phyloP scores from a whole-genome alignment of 2,888 invertebrate species.

The Pasiphila rectangulata region DNA sequence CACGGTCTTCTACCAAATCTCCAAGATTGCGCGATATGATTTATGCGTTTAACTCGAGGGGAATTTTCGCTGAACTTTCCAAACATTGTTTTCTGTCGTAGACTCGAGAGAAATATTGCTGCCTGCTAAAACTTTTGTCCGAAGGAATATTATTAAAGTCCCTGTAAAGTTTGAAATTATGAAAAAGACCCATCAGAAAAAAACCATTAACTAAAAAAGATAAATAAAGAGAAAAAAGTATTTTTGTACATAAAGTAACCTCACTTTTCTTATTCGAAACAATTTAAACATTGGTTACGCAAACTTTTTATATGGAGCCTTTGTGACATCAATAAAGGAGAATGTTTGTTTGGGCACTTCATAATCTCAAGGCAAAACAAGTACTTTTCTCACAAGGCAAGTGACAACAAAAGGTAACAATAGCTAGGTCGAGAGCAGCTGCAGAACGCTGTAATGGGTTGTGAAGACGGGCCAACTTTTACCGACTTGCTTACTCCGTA shows the following conservation, averaged over 20 bases:
- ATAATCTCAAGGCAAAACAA: too few relatives aligned
- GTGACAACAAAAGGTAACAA: conserved; percentile 65
- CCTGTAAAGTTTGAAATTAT: too few relatives aligned
- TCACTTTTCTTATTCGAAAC: too few relatives aligned
- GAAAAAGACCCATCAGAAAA: too few relatives aligned
- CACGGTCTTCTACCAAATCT: conserved; percentile 12
- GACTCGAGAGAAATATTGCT: conserved; percentile 9
- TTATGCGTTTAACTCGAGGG: conserved; percentile 13
- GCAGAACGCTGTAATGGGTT: conserved; percentile 48
- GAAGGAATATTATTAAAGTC: too few relatives aligned
- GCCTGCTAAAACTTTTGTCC: conserved; percentile 8
- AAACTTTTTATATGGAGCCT: too few relatives aligned
- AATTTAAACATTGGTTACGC: too few relatives aligned
- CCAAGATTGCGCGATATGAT: conserved; percentile 11
- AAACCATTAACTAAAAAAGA: too few relatives aligned
- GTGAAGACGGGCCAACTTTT: conserved; percentile 33
- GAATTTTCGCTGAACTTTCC: conserved; percentile 11
- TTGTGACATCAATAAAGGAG: too few relatives aligned
- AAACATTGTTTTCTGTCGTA: conserved; percentile 8
- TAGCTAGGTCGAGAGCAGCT: conserved; percentile 43
- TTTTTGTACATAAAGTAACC: too few relatives aligned
- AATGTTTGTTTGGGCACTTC: too few relatives aligned
- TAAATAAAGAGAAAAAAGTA: too few relatives aligned
- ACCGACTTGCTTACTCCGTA: conserved; percentile 5
- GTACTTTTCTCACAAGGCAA: conserved; percentile 31